Evolutionary conservation across 2,888 invertebrate species (phyloP).

Genomic region (Xestia c-nigrum): DNA sequence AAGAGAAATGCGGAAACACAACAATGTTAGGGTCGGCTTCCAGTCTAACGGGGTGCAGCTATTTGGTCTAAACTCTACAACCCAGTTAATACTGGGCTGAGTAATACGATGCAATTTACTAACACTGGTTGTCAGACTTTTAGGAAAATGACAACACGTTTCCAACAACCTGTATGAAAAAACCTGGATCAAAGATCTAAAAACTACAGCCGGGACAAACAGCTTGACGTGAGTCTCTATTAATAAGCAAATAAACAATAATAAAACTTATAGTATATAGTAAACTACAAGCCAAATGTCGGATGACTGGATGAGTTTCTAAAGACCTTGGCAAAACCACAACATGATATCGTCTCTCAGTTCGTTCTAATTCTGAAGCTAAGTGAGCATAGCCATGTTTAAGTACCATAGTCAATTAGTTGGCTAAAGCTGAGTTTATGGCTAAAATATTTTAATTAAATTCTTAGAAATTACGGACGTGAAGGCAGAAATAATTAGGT

Average conservation of each 20-base stretch:
- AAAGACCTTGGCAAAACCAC: constrained; percentile 48
- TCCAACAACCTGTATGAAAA: too few species aligned
- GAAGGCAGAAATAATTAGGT: constrained; percentile 2
- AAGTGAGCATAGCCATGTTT: constrained; percentile 39
- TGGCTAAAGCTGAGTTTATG: constrained; percentile 20
- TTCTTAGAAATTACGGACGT: background rate
- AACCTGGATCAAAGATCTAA: background rate
- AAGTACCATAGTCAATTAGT: constrained; percentile 32
- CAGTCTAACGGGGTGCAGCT: too few species aligned
- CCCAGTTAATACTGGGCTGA: too few species aligned
- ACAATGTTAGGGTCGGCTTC: too few species aligned
- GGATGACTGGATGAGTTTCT: constrained; percentile 18
- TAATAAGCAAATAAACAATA: background rate
- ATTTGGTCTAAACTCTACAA: too few species aligned
- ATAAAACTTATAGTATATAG: constrained; percentile 13
- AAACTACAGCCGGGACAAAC: background rate
- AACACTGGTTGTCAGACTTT: too few species aligned
- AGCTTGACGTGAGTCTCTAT: background rate
- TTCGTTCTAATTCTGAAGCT: constrained; percentile 32
- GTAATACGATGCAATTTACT: too few species aligned
- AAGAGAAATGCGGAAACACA: constrained; percentile 47
- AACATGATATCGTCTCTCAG: constrained; percentile 32
- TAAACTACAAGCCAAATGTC: constrained; percentile 35
- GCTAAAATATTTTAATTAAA: constrained; percentile 14
- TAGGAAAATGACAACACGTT: too few species aligned